Percentiles rank a stretch among this genome's conserved stretches.
These are phyloP conservation scores for Shargacucullia verbasci DNA, from an alignment of 2,888 invertebrate species.

Conservation along the genomic window DNA sequence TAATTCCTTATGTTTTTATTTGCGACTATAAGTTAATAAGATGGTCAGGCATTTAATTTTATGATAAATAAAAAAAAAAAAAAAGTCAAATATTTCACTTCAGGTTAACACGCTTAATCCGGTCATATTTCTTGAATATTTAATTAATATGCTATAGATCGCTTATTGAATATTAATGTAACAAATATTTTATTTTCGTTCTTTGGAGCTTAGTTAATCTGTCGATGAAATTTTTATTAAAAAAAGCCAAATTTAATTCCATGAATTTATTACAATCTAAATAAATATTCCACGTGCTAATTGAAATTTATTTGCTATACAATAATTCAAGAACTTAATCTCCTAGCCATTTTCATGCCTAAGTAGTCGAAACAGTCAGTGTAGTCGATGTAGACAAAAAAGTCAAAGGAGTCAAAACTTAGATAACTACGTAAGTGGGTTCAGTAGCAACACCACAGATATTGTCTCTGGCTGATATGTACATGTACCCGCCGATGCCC, in stretches of 20 bases:
- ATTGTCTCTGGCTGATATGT: slow-evolving; percentile 95
- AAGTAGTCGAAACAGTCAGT: neutral
- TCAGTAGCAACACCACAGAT: slow-evolving; percentile 96
- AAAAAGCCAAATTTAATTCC: neutral
- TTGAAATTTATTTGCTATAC: slow-evolving; percentile 43
- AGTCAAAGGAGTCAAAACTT: slow-evolving; percentile 49
- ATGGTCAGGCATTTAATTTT: too few relatives aligned
- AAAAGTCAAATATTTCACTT: too few relatives aligned
- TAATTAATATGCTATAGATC: too few relatives aligned
- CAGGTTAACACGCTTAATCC: too few relatives aligned
- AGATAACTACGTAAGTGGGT: slow-evolving; percentile 94
- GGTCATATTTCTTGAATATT: too few relatives aligned
- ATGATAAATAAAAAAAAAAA: too few relatives aligned
- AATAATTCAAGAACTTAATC: slow-evolving; percentile 12
- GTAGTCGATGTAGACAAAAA: neutral
- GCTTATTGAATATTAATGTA: too few relatives aligned
- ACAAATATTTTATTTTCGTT: too few relatives aligned
- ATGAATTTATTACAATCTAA: slow-evolving; percentile 30
- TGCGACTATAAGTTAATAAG: too few relatives aligned
- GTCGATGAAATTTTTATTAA: too few relatives aligned
- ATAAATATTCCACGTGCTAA: slow-evolving; percentile 58
- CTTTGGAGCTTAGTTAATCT: too few relatives aligned
- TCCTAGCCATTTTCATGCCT: slow-evolving; percentile 32
- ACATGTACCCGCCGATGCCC: slow-evolving; percentile 97
- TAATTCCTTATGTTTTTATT: too few relatives aligned